phyloP scores from a whole-genome alignment of 2,113 vertebrate genomes.

The Tamias sibiricus region DNA sequence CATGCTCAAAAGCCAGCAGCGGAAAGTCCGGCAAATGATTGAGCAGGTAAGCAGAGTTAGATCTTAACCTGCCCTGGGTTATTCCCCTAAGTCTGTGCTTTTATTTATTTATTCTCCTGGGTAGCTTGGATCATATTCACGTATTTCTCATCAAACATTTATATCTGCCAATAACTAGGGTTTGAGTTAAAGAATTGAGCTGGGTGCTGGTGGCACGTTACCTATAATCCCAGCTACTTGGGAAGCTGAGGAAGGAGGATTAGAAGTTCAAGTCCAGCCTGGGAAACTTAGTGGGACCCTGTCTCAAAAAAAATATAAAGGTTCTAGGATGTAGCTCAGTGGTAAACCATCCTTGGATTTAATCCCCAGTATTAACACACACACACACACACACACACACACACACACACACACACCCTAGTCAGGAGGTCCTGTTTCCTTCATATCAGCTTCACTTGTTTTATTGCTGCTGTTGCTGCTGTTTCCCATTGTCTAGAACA shows the following conservation, averaged over 20 bases:
- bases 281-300: too few relatives aligned
- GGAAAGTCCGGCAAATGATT: slow-evolving; percentile 97
- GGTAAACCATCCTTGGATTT: too few relatives aligned
- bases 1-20: slow-evolving; percentile 97
- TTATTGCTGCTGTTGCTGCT: not conserved
- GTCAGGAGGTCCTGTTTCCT: not conserved
- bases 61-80: not conserved
- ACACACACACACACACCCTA: too few relatives aligned
- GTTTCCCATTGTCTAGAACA: not conserved
- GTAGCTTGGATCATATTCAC: rapidly evolving
- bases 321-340: too few relatives aligned
- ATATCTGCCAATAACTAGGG: rapidly evolving
- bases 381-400: too few relatives aligned
- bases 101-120: not conserved
- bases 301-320: too few relatives aligned
- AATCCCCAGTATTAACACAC: too few relatives aligned
- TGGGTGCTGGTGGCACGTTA: too few relatives aligned
- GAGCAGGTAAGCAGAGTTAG: slow-evolving; percentile 90
- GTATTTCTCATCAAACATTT: rapidly evolving
- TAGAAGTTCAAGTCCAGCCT: too few relatives aligned
- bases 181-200: not conserved
- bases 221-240: too few relatives aligned
- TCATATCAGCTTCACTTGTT: not conserved
- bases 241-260: too few relatives aligned
- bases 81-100: not conserved